Evolutionary conservation across 2,797 vertebrate species (phyloP).

Genomic region (Peromyscus eremicus): DNA sequence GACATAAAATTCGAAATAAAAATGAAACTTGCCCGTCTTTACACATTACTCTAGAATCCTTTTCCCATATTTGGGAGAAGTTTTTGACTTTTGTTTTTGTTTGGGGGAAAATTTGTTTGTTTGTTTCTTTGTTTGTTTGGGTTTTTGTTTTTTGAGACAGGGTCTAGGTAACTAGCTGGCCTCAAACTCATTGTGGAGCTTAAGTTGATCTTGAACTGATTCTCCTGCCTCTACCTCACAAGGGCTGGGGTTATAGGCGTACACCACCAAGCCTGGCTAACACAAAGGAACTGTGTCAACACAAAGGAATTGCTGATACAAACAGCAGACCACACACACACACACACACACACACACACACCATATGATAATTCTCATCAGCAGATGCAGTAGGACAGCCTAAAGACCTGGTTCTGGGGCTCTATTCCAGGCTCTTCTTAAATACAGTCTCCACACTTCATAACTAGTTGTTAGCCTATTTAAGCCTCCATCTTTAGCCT

Average conservation of each 20-base stretch:
- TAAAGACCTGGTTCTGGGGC: background rate
- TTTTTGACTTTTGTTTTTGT: background rate
- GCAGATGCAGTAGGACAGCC: background rate
- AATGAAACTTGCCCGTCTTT: background rate
- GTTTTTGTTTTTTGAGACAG: background rate
- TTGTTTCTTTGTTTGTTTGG: background rate
- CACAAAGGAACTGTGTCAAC: conserved; percentile 1
- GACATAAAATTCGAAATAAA: conserved; percentile 51
- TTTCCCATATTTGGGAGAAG: background rate
- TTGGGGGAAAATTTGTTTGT: background rate
- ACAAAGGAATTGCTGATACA: conserved; percentile 13
- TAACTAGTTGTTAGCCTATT: conserved; percentile 24
- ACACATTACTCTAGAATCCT: background rate
- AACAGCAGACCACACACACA: background rate
- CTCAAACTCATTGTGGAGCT: background rate
- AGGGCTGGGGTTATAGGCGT: background rate
- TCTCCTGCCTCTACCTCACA: background rate
- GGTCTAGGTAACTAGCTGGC: background rate
- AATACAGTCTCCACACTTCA: background rate
- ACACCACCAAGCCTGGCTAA: background rate
- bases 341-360: background rate
- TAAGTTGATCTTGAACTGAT: background rate
- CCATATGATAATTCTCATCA: background rate
- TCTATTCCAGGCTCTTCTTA: conserved; percentile 30
- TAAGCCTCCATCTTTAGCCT: conserved; percentile 9